Evolutionary conservation across 2,113 vertebrate genomes (phyloP), one percentile per base, ranked within the genome.

Genomic region (Chelonoidis abingdonii): DNA sequence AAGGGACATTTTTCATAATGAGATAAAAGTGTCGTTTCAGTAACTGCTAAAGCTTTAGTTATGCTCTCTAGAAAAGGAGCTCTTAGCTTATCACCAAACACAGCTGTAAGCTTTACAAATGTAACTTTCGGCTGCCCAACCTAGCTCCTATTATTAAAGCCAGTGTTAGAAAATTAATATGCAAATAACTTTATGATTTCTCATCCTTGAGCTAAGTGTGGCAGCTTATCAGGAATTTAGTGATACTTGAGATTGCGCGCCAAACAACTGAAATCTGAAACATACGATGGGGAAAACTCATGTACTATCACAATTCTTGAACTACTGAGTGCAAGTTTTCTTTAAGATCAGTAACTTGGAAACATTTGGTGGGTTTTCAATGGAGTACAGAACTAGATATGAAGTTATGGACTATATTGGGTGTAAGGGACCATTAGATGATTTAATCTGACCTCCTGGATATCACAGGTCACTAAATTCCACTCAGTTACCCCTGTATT

Each of bases 1-100:
- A 87, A 92, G 53, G 82, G 29, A 27, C 76, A 97, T 89, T 92
- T 95, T 96, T 95, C 88, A 84, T 80, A 79, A 90, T 86, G 90
- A 90, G 56, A 95, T 31, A 21, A 83, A 96, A 96, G 75, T 65
- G 59, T 75, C 41, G 41, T 96, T 96, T 90, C 75, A 91, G 82
- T 82, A 84, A 79, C 83, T 85, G 89, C 86, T 69, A 92, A 96
- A 94, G 78, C 75, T 93, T 96, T 91, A 89, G 50, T 83, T 94
- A 79, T 86, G 69, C 87, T 93, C 54, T 84, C 69, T 86, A 84
- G 80, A 94, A 92, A 95, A 93, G 56, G 91, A 62, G 41, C 93
- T 92, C 94, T 96, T 96, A 95, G 84, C 93, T 97, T 94, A 96
- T 96, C 95, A 90, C 10, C 53, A 62, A 89, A 89, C 89, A 92